Evolutionary conservation across 2,797 vertebrate species (phyloP).

Genomic region (Melanogrammus aeglefinus): DNA sequence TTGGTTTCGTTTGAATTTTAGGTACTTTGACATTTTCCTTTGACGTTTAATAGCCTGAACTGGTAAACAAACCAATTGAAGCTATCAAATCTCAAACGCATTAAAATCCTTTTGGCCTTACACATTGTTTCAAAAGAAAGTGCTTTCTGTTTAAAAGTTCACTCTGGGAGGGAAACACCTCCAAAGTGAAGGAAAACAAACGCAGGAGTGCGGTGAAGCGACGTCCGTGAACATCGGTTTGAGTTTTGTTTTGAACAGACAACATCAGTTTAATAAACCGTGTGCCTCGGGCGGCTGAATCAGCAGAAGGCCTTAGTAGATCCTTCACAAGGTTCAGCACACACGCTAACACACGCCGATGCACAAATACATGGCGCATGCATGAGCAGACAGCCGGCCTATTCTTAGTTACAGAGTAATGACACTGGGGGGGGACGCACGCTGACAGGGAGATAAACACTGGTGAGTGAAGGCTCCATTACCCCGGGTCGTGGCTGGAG

Average conservation of each 20-base stretch:
- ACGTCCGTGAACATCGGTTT: not conserved
- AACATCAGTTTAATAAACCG: not conserved
- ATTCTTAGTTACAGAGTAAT: slow-evolving; percentile 64
- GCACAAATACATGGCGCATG: not conserved
- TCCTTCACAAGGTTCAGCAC: slow-evolving; percentile 1
- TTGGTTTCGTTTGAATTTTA: no score
- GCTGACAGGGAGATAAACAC: slow-evolving; percentile 66
- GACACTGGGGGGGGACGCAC: slow-evolving; percentile 66
- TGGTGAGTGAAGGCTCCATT: slow-evolving; percentile 64
- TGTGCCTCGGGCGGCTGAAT: not conserved
- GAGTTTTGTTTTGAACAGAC: not conserved
- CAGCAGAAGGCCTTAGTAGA: not conserved
- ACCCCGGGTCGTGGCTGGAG: slow-evolving; percentile 60
- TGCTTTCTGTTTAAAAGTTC: no score
- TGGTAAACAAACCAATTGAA: no score
- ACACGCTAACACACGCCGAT: slow-evolving; percentile 1
- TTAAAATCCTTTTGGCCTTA: no score
- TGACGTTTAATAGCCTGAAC: no score
- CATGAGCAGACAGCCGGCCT: slow-evolving; percentile 9
- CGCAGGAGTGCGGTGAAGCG: no score
- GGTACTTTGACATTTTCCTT: no score
- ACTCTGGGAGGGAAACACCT: no score
- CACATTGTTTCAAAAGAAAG: no score
- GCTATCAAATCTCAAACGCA: no score
- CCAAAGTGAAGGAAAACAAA: no score